Base-by-base conservation (phyloP, 2,797 vertebrate genomes). In the Notamacropus eugenii region DNA sequence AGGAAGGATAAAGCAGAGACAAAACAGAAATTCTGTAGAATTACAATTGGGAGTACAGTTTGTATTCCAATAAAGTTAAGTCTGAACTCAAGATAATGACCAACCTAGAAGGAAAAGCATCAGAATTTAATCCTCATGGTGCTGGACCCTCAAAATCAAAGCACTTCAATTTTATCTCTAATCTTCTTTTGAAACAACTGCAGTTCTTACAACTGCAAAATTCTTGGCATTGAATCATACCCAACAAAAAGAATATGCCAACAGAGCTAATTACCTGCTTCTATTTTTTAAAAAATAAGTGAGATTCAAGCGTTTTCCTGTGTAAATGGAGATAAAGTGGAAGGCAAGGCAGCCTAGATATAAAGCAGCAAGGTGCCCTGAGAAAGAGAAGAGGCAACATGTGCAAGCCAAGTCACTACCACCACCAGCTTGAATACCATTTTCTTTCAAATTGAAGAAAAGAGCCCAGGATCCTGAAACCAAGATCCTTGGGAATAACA, bases 81-180 rank as follows among this genome's bases (percentile, higher is more conserved):
- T 11, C 82, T 55, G 28, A 92, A 54, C 93, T 91, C 50, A 94
- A 93, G 90, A 82, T 67, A 93, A n/a, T 92, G 11, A 74, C 52
- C 29, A 90, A 3, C 27, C 90, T 56, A 0, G 22, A 92, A 82
- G 59, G 54, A 93, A 93, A 59, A 0, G 40, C 4, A 58, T 56
- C 29, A 95, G n/a, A 46, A 58, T 24, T 55, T 46, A 67, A 28
- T 59, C 58, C 58, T 59, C 29, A 31, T 59, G 29, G 31, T 59
- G 29, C 58, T 59, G 31, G 58, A 59, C 28, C 58, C 31, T 59
- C 28, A 29, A 59, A 59, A 29, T 29, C 58, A 31, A 59, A 59
- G 5, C 5, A 13, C 0, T 55, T 22, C 54, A 6, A 9, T 93
- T 93, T 90, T 95, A 52, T 55, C 1, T 59, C 90, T 94, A 29